These are phyloP conservation scores for Chaenogobius annularis DNA, from an alignment of 2,113 vertebrate genomes.

Conservation along the genomic window DNA sequence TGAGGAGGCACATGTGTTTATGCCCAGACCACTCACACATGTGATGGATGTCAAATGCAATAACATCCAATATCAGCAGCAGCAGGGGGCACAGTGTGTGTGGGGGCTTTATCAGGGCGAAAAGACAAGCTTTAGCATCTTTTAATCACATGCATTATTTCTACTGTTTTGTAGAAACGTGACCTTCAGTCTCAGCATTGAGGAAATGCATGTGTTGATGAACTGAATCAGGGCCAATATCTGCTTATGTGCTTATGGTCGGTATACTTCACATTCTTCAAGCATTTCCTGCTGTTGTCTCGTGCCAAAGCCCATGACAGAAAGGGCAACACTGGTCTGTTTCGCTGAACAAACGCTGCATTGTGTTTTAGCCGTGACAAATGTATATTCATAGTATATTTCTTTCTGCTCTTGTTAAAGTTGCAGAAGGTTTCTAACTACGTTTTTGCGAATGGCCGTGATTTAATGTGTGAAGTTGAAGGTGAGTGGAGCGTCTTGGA, in stretches of 20 bases:
- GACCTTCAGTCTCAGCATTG: neutral
- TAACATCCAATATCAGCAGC: neutral
- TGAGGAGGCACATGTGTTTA: neutral
- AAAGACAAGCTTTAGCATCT: neutral
- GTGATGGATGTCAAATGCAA: neutral
- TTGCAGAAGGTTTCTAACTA: neutral
- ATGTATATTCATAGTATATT: neutral
- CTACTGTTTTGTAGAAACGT: neutral
- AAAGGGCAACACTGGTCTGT: neutral
- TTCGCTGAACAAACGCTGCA: neutral
- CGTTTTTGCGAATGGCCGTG: slow-evolving; percentile 23
- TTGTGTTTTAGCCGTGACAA: neutral
- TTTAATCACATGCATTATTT: neutral
- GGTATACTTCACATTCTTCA: slow-evolving; percentile 1
- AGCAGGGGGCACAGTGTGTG: neutral
- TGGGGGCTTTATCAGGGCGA: neutral
- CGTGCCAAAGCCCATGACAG: neutral
- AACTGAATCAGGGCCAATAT: neutral
- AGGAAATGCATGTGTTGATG: neutral
- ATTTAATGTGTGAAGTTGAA: neutral
- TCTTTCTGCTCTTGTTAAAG: neutral
- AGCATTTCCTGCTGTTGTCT: neutral
- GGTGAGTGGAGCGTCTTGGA: neutral
- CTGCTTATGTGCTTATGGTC: neutral
- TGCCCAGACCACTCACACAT: neutral